Conservation (phyloP, 2,888 invertebrate species). For the Protophormia terraenovae region DNA sequence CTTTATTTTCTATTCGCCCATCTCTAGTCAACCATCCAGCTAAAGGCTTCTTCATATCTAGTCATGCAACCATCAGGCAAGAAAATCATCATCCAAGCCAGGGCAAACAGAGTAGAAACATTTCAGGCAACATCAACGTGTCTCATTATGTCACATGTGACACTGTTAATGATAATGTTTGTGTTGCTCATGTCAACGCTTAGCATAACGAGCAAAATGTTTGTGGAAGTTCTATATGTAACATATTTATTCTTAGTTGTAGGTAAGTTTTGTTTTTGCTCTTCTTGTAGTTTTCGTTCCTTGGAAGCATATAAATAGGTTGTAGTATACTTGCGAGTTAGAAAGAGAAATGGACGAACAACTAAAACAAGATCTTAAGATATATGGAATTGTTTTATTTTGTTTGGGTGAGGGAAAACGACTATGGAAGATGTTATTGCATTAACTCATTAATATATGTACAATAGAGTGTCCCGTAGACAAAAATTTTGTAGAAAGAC, state of each 20-base stretch:
- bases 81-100: conserved; percentile 55
- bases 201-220: conserved; percentile 60
- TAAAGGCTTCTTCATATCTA: background rate
- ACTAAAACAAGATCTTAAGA: background rate
- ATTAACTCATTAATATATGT: too few relatives aligned
- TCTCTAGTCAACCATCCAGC: conserved; percentile 3
- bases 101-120: conserved; percentile 27
- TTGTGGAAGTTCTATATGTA: conserved; percentile 15
- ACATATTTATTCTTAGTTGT: conserved; percentile 30
- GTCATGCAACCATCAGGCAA: background rate
- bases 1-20: conserved; percentile 4
- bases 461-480: too few relatives aligned
- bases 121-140: conserved; percentile 72
- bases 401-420: background rate
- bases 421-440: too few relatives aligned
- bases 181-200: conserved; percentile 70
- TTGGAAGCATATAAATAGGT: conserved; percentile 1
- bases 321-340: too few relatives aligned
- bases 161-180: conserved; percentile 80
- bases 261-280: background rate
- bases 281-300: background rate
- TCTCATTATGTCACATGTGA: conserved; percentile 80
- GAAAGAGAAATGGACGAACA: background rate
- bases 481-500: too few relatives aligned
- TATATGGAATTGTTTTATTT: too few relatives aligned